These are phyloP conservation scores for Melanotaenia nigrans DNA, from an alignment of 2,797 vertebrate species.

Conservation along the genomic window DNA sequence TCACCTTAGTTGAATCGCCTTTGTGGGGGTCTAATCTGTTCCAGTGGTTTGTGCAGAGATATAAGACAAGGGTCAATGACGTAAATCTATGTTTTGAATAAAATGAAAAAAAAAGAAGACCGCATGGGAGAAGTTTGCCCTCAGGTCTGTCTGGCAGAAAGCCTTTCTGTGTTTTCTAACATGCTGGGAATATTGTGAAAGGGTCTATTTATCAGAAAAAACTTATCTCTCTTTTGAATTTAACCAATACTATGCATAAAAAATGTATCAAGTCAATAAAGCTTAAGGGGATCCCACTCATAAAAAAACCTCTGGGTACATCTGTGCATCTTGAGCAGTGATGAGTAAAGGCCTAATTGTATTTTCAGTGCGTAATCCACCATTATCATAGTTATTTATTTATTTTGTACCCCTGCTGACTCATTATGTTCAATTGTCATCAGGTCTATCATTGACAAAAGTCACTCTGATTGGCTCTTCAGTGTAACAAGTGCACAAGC, in stretches of 20 bases:
- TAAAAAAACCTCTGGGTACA: too few species aligned
- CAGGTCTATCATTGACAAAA: not conserved
- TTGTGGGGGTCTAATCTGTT: conserved; percentile 3
- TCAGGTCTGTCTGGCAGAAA: not conserved
- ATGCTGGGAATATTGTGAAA: conserved; percentile 7
- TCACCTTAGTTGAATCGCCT: conserved; percentile 9
- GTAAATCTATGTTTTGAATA: conserved; percentile 16
- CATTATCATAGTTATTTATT: not conserved
- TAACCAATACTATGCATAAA: not conserved
- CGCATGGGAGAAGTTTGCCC: not conserved
- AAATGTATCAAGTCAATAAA: not conserved
- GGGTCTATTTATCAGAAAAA: not conserved
- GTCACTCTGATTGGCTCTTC: not conserved
- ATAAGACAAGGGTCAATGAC: conserved; percentile 14
- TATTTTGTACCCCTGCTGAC: not conserved
- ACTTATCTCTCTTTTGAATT: not conserved
- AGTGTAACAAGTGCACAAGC: not conserved
- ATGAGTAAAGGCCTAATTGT: not conserved
- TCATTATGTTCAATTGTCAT: not conserved
- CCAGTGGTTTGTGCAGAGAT: conserved; percentile 14
- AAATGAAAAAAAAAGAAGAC: not conserved
- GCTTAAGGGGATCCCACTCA: not conserved
- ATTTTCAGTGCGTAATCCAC: not conserved
- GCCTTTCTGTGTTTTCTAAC: not conserved
- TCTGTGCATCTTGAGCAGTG: not conserved